A percentile compares a stretch with the other conserved stretches of the same genome.
Evolutionary conservation across 2,888 invertebrate species (phyloP).

Genomic region (Sturmia bella): DNA sequence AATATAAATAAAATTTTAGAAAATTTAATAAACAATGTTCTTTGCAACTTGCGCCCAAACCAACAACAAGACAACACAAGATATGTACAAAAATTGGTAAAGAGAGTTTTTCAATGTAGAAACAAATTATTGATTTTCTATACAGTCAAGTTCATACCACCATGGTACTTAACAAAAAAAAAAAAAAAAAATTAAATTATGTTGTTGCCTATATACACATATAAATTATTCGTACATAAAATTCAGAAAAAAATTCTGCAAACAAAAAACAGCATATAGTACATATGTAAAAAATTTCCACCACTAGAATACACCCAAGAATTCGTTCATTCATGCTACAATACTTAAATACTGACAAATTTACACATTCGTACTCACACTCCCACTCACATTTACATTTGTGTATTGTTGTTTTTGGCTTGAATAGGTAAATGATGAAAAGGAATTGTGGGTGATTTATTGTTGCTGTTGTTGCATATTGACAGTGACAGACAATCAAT

Average conservation of each 20-base stretch:
- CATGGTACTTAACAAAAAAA: neutral
- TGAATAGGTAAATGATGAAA: too few relatives aligned
- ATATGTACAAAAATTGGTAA: neutral
- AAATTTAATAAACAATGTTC: neutral
- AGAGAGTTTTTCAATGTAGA: conserved; percentile 12
- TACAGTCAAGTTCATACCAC: conserved; percentile 41
- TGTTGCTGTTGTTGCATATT: neutral
- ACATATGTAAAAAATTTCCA: conserved; percentile 14
- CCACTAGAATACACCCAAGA: conserved; percentile 9
- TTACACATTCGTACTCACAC: neutral
- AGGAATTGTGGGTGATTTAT: neutral
- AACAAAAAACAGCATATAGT: neutral
- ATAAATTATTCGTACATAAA: neutral
- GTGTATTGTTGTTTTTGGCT: too few relatives aligned
- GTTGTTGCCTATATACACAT: neutral
- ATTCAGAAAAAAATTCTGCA: neutral
- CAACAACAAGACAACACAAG: neutral
- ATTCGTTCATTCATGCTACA: conserved; percentile 17
- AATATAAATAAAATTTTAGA: neutral
- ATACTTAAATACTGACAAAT: neutral
- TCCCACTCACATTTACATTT: too few relatives aligned
- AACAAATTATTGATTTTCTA: conserved; percentile 54
- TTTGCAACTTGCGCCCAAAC: neutral
- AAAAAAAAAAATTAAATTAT: conserved; percentile 2
- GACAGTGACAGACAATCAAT: neutral